Evolutionary conservation across 1,140 invertebrate genomes (phyloP), one percentile per base, ranked within the genome.

Genomic region (Musca domestica): DNA sequence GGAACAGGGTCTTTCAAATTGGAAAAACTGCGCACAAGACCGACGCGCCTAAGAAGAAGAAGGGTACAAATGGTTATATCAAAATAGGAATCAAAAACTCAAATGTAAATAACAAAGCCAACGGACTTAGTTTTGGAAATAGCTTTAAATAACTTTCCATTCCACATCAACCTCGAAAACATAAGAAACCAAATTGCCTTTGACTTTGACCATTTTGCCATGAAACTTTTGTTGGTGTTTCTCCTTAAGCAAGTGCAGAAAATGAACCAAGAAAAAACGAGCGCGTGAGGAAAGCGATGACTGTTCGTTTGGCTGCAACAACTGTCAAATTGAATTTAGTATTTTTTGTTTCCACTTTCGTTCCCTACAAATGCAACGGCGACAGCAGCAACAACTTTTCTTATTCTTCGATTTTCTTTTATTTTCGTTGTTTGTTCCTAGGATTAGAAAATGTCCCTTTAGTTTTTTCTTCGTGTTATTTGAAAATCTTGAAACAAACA

Each of bases 241-340:
- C 34, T 41, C 12, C 10, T 30, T 3, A 30, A 30, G n/a, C 22
- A 54, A 34, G 17, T 51, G 48, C 15, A 19, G 9, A 9, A 48
- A 48, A 48, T 15, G 2, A n/a, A 30, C 7, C 4, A 58, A 58
- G 20, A 17, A 61, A 23, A 61, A 54, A 54, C 52, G 23, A 25
- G 5, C 52, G 14, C 9, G 5, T 41, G 10, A 7, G 12, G 34
- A 41, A 41, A 41, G 10, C 34, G 12, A 41, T 41, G 34, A 41
- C 34, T 41, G 34, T 41, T 41, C 34, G 34, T 41, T 34, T 61
- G 27, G 5, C 34, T 61, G 56, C 27, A 61, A 41, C 56, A 41
- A 61, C 27, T 61, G 56, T 61, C 56, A 61, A 61, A 61, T 61
- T 61, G 56, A 61, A 61, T 61, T 61, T 61, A 20, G 17, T 51